Base-by-base conservation (phyloP, 1,140 invertebrate genomes). In the Halyomorpha halys region DNA sequence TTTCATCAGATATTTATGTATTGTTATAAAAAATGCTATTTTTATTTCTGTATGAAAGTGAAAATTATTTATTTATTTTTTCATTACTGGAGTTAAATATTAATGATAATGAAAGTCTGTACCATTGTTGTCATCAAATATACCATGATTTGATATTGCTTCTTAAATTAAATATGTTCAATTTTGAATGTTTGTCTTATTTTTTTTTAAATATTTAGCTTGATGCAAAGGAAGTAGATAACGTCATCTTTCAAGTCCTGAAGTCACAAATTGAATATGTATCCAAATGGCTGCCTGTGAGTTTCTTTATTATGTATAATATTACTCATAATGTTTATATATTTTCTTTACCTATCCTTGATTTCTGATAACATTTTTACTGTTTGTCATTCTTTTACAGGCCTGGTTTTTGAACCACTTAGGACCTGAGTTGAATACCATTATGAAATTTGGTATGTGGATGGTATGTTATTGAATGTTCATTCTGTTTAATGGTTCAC, bases 401-500 rank as follows among this genome's bases (percentile, higher is more conserved):
- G 34, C 18, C 3, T 25, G 54, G 34, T 19, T 39, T 27, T 15
- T 59, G 14, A 49, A 60, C 18, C 18, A 23, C 3, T 51, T 19
- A 39, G 63, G 44, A 2, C 63, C 54, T 3, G 63, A 64, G 59
- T 51, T 64, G 16, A 54, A 64, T 6, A 49, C 63, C 2, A 19
- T 56, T 14, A n/a, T 64, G 53, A 64, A 47, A 27, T 16, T 60
- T 47, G 15, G 27, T 11, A 8, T 64, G 3, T 64, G 63, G 63
- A 54, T 44, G 56, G 63, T 64, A 59, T 34, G 53, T 51, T 63
- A 18, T 34, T 45, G 18, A 1, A 61, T 59, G 30, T 23, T 18
- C 1, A 18, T 25, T 63, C 8, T 3, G 5, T 53, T 30, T 63
- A n/a, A 13, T 1, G 11, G 1, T 39, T 39, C 5, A 39, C 1